Evolutionary conservation across 2,888 invertebrate genomes (phyloP).

Genomic region (Alloplasta piceator): DNA sequence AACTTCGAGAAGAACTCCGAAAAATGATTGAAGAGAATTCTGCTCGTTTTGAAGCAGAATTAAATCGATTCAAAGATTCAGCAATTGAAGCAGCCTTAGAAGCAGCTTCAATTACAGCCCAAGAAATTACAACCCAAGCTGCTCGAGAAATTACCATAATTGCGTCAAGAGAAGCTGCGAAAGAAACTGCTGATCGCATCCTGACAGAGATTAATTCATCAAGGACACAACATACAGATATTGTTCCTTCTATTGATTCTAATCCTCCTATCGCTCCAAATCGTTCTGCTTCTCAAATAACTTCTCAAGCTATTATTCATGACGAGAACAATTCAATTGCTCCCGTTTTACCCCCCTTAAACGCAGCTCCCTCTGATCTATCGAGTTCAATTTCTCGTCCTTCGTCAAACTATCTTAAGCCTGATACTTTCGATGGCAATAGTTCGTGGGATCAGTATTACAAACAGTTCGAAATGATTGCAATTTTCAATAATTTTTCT

Average conservation of each 20-base stretch:
- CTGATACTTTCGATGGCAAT: conserved; percentile 8
- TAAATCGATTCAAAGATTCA: not conserved
- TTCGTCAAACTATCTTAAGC: not conserved
- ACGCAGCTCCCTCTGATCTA: no score
- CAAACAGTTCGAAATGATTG: conserved; percentile 5
- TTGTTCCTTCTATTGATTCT: no score
- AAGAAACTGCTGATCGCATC: not conserved
- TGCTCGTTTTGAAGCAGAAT: not conserved
- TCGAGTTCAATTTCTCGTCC: not conserved
- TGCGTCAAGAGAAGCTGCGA: not conserved
- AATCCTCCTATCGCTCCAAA: no score
- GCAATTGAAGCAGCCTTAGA: not conserved
- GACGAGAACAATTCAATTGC: no score
- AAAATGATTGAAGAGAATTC: not conserved
- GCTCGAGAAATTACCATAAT: no score
- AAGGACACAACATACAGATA: not conserved
- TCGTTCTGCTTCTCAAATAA: no score
- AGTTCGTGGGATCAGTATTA: conserved; percentile 2
- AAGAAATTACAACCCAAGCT: conserved; percentile 2
- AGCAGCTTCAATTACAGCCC: not conserved
- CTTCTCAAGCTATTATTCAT: no score
- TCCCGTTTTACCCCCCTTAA: no score
- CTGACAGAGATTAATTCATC: not conserved
- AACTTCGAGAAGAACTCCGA: no score
- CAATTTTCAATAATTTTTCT: not conserved